Conservation (phyloP, 2,113 vertebrate species). For the Clarias batrachus region DNA sequence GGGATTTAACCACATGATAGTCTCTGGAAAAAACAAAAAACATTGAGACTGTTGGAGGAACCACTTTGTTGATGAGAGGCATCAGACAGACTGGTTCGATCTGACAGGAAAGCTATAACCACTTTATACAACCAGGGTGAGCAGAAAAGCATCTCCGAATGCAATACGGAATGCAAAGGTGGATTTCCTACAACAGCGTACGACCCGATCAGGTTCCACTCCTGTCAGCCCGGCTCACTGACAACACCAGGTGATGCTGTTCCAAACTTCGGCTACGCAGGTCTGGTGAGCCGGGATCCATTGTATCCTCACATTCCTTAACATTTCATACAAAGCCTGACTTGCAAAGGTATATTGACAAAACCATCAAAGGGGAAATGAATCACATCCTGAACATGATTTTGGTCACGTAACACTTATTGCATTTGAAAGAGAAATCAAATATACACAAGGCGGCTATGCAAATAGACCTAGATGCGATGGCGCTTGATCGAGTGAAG, state of each 20-base stretch:
- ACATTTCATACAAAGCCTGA: neutral
- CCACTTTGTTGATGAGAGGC: neutral
- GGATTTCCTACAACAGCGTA: neutral
- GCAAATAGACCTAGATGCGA: neutral
- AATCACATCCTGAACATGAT: neutral
- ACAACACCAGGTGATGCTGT: neutral
- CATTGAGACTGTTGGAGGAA: neutral
- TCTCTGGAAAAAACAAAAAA: neutral
- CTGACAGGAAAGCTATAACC: neutral
- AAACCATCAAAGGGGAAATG: neutral
- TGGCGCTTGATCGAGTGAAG: neutral
- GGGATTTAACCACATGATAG: neutral
- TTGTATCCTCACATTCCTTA: neutral
- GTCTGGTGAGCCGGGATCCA: neutral
- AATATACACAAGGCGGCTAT: neutral
- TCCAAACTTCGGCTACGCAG: neutral
- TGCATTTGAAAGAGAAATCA: neutral
- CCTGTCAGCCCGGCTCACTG: neutral
- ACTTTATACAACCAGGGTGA: neutral
- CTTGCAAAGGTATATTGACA: neutral
- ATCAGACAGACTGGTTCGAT: neutral
- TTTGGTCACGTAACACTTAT: neutral
- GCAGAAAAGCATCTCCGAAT: slow-evolving; percentile 1
- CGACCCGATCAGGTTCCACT: neutral
- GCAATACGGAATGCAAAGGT: neutral